Conservation (phyloP, 2,113 vertebrate genomes). For the Camelus bactrianus region DNA sequence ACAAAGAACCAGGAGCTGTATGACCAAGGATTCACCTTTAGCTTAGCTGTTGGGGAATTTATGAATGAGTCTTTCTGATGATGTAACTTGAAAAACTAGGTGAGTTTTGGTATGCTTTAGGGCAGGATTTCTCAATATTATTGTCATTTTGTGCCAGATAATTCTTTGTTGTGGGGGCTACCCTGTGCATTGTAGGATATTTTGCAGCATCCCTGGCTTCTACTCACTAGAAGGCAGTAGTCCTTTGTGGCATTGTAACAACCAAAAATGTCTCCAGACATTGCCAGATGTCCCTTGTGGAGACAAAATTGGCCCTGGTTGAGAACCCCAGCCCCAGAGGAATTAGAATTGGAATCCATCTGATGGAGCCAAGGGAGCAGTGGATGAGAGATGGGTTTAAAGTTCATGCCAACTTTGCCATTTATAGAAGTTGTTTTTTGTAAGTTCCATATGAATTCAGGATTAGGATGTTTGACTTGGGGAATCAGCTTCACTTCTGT, state of each 20-base stretch:
- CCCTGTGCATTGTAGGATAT: not conserved
- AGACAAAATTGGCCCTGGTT: not conserved
- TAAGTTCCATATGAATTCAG: not conserved
- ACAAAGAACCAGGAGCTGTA: not conserved
- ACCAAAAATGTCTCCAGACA: not conserved
- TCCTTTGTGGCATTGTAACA: not conserved
- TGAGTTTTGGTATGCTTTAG: not conserved
- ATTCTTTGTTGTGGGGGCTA: not conserved
- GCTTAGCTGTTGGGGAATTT: not conserved
- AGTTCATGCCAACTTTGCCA: not conserved
- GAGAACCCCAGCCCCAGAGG: not conserved
- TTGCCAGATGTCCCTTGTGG: not conserved
- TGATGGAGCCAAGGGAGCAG: not conserved
- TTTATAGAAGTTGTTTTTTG: not conserved
- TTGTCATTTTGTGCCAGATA: not conserved
- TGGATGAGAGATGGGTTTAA: not conserved
- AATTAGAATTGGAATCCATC: not conserved
- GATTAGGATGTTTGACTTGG: not conserved
- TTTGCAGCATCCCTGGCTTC: not conserved
- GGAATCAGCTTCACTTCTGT: not conserved
- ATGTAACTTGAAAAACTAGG: constrained; percentile 25
- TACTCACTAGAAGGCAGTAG: not conserved
- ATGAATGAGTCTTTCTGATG: constrained; percentile 9
- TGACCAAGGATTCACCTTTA: constrained; percentile 1
- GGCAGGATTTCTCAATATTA: constrained; percentile 1